phyloP scores from a whole-genome alignment of 2,888 invertebrate genomes.

The Monopis laevigella region DNA sequence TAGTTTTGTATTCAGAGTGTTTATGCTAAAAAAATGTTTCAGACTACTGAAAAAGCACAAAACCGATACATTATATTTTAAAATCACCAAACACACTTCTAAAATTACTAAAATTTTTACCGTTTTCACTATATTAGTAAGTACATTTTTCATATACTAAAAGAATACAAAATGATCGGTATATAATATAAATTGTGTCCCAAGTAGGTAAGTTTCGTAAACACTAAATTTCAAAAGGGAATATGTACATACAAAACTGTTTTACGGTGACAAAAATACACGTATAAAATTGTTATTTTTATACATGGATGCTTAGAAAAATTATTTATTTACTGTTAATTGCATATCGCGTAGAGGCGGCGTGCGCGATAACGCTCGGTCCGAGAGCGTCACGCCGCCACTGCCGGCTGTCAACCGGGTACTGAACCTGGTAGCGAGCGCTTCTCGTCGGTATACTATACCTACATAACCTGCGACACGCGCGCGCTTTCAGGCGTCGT shows the following conservation, averaged over 20 bases:
- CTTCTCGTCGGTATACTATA: conserved; percentile 16
- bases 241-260: conserved; percentile 1
- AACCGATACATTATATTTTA: no score
- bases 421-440: conserved; percentile 40
- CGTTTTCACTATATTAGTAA: no score
- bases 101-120: no score
- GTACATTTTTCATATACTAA: no score
- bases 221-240: conserved; percentile 3
- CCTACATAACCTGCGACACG: conserved; percentile 3
- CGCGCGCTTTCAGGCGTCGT: conserved; percentile 12
- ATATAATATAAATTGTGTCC: no score
- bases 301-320: background rate
- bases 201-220: background rate
- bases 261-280: background rate
- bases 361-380: conserved; percentile 35
- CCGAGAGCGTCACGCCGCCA: conserved; percentile 45
- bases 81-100: no score
- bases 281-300: conserved; percentile 1
- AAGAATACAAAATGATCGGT: no score
- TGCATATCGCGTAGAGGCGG: conserved; percentile 56
- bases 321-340: conserved; percentile 8
- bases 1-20: no score
- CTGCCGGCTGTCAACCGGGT: conserved; percentile 64
- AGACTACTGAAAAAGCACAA: no score
- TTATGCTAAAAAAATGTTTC: no score